These are phyloP conservation scores for Drosophila tanythrix DNA, from an alignment of 2,888 invertebrate genomes.

Conservation along the genomic window DNA sequence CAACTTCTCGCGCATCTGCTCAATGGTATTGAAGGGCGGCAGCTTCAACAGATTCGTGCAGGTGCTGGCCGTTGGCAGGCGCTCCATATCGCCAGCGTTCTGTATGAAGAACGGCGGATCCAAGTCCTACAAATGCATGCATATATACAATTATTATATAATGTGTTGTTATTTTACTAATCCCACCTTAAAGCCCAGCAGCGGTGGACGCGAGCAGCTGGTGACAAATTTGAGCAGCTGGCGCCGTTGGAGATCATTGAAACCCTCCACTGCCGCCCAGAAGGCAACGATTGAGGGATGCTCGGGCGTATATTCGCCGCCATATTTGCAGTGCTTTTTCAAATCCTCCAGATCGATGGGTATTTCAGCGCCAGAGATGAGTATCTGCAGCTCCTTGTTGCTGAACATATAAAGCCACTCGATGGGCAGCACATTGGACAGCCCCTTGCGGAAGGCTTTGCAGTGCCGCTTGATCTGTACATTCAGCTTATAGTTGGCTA, in stretches of 20 bases:
- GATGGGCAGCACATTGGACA: constrained; percentile 95
- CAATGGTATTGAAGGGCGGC: constrained; percentile 93
- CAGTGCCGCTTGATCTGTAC: constrained; percentile 95
- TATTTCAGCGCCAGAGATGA: constrained; percentile 98
- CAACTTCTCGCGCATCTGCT: constrained; percentile 92
- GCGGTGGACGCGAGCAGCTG: constrained; percentile 97
- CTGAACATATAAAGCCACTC: constrained; percentile 98
- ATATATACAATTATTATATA: not conserved
- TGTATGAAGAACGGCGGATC: constrained; percentile 99
- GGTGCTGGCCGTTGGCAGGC: constrained; percentile 98
- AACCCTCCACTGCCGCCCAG: constrained; percentile 94
- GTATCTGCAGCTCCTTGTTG: constrained; percentile 95
- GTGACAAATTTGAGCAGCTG: constrained; percentile 98
- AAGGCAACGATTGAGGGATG: constrained; percentile 95
- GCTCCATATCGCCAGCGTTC: constrained; percentile 94
- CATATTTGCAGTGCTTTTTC: constrained; percentile 94
- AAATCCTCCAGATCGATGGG: constrained; percentile 97
- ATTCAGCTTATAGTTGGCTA: constrained; percentile 98
- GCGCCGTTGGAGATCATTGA: constrained; percentile 93
- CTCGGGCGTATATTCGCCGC: constrained; percentile 92
- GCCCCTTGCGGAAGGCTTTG: constrained; percentile 93
- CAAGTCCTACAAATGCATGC: constrained; percentile 88
- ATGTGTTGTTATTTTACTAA: not conserved
- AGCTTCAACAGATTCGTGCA: constrained; percentile 99
- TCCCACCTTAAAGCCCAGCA: constrained; percentile 96